These are phyloP conservation scores for Sorex fumeus DNA, from an alignment of 2,113 vertebrate genomes.

Conservation along the genomic window DNA sequence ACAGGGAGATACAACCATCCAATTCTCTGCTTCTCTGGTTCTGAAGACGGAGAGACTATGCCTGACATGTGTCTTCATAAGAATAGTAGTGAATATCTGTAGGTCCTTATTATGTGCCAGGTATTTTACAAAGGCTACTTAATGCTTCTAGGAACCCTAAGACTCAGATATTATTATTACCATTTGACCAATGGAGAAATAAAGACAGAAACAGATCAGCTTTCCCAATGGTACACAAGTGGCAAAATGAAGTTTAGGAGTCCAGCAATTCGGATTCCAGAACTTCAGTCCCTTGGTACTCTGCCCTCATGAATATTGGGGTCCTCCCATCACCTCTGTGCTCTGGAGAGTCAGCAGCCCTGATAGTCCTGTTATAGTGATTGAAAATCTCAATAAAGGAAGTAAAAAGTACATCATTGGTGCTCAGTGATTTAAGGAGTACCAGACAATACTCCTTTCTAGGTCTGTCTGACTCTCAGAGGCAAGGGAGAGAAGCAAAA, in stretches of 20 bases:
- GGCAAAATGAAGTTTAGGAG: background rate
- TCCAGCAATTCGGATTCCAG: background rate
- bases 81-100: background rate
- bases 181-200: constrained; percentile 8
- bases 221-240: background rate
- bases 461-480: background rate
- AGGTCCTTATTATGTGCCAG: background rate
- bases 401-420: background rate
- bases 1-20: background rate
- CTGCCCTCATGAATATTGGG: background rate
- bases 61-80: background rate
- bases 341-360: background rate
- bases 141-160: background rate
- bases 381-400: background rate
- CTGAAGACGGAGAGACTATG: no score
- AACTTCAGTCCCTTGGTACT: background rate
- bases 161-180: background rate
- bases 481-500: background rate
- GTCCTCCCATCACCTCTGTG: no score
- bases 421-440: background rate
- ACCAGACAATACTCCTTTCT: background rate
- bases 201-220: background rate
- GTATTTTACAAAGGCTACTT: background rate
- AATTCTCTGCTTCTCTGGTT: background rate
- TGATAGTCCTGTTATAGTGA: background rate